These are phyloP conservation scores for Sebastes hopkinsi DNA, from an alignment of 2,797 vertebrate genomes.

Conservation along the genomic window DNA sequence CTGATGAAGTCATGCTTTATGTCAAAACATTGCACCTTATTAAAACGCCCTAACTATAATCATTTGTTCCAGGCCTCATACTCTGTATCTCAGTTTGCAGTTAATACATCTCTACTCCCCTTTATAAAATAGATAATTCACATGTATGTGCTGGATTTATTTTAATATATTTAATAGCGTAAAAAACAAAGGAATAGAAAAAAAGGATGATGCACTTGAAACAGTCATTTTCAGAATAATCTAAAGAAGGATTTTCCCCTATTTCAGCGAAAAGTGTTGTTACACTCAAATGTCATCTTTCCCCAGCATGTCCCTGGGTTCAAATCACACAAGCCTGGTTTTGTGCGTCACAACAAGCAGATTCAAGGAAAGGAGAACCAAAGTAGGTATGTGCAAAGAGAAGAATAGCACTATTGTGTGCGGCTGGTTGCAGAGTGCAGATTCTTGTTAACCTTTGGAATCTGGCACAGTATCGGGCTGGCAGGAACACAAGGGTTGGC, in stretches of 20 bases:
- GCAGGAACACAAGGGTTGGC: conserved; percentile 69
- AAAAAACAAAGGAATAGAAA: not conserved
- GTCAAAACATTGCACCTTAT: not conserved
- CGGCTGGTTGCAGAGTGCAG: conserved; percentile 66
- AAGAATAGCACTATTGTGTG: conserved; percentile 77
- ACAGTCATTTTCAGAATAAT: not conserved
- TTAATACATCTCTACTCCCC: not conserved
- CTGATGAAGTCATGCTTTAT: not conserved
- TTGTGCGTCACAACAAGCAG: conserved; percentile 64
- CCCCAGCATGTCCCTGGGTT: conserved; percentile 37
- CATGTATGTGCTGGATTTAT: not conserved
- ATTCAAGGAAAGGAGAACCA: conserved; percentile 62
- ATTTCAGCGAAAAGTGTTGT: conserved; percentile 41
- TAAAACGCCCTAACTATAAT: not conserved
- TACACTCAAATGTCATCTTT: conserved; percentile 54
- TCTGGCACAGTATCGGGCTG: conserved; percentile 65
- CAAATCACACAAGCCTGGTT: conserved; percentile 55
- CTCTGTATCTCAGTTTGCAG: not conserved
- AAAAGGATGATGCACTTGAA: not conserved
- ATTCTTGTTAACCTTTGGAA: conserved; percentile 78
- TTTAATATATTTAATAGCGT: not conserved
- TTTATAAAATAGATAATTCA: not conserved
- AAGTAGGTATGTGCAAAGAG: conserved; percentile 66
- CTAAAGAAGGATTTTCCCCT: not conserved
- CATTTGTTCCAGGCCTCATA: not conserved